phyloP scores from a whole-genome alignment of 2,113 vertebrate genomes.

The Pseudorasbora parva region DNA sequence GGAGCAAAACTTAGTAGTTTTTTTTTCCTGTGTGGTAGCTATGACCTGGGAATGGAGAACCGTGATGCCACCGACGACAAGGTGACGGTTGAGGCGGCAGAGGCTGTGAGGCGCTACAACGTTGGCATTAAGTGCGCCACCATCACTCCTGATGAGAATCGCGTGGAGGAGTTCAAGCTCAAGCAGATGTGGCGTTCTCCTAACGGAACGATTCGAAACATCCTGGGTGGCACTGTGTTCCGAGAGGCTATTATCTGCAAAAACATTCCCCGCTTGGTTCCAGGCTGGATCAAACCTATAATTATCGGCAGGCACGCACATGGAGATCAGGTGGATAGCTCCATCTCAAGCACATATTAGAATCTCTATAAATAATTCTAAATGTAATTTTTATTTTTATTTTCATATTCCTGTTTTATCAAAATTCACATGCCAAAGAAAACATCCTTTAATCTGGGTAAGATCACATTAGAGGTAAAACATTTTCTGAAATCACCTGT shows the following conservation, averaged over 20 bases:
- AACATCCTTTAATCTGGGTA: neutral
- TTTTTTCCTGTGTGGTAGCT: conserved; percentile 71
- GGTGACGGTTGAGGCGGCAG: conserved; percentile 92
- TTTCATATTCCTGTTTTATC: neutral
- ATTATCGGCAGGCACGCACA: conserved; percentile 97
- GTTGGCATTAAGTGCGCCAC: conserved; percentile 97
- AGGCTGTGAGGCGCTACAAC: conserved; percentile 88
- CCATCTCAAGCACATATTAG: neutral
- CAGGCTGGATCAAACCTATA: conserved; percentile 94
- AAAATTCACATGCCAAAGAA: neutral
- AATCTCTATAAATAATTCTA: neutral
- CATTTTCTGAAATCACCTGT: neutral
- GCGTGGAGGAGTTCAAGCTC: conserved; percentile 95
- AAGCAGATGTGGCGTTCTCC: conserved; percentile 99
- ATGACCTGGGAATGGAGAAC: conserved; percentile 92
- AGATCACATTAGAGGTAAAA: neutral
- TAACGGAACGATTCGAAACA: conserved; percentile 97
- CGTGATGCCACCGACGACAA: conserved; percentile 89
- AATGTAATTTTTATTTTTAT: neutral
- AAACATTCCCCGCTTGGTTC: conserved; percentile 94
- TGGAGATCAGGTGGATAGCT: conserved; percentile 86
- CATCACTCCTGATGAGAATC: conserved; percentile 96
- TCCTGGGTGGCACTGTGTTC: conserved; percentile 97
- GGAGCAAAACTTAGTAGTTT: neutral
- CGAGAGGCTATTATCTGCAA: conserved; percentile 96